Evolutionary conservation across 2,888 invertebrate genomes (phyloP).

Genomic region (Merodon equestris): DNA sequence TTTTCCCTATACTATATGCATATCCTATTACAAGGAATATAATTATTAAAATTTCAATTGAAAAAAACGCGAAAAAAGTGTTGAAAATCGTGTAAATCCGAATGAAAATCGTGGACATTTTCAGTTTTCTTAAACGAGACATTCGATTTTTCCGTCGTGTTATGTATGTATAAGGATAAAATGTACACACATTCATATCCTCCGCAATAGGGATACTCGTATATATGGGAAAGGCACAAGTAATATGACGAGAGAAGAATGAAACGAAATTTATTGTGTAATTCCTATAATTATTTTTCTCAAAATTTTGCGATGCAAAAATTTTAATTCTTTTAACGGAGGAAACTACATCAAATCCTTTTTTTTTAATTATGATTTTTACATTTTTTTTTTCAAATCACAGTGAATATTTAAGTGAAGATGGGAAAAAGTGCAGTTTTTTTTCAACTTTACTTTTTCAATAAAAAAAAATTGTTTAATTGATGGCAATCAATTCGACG

Average conservation of each 20-base stretch:
- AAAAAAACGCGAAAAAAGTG: slow-evolving; percentile 5
- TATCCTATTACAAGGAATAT: not conserved
- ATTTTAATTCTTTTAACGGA: too few species aligned
- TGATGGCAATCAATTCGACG: too few species aligned
- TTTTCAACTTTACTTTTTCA: too few species aligned
- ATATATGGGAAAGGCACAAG: slow-evolving; percentile 32
- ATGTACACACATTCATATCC: slow-evolving; percentile 66
- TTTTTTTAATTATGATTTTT: slow-evolving; percentile 5
- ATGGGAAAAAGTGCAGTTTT: not conserved
- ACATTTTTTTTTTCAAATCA: not conserved
- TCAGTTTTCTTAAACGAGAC: slow-evolving; percentile 41
- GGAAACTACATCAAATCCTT: too few species aligned
- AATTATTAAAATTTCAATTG: too few species aligned
- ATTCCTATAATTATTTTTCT: slow-evolving; percentile 30
- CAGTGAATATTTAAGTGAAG: too few species aligned
- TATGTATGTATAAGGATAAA: slow-evolving; percentile 66
- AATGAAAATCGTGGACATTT: slow-evolving; percentile 32
- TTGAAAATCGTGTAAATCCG: slow-evolving; percentile 17
- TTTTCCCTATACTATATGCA: slow-evolving; percentile 23
- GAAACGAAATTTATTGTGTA: slow-evolving; percentile 62
- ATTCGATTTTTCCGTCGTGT: slow-evolving; percentile 61
- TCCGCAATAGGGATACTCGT: slow-evolving; percentile 55
- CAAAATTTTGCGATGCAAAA: too few species aligned
- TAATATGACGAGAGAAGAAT: slow-evolving; percentile 26
- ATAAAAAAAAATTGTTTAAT: not conserved